Base-by-base conservation (phyloP, 2,888 invertebrate species). In the Metacarcinus magister region DNA sequence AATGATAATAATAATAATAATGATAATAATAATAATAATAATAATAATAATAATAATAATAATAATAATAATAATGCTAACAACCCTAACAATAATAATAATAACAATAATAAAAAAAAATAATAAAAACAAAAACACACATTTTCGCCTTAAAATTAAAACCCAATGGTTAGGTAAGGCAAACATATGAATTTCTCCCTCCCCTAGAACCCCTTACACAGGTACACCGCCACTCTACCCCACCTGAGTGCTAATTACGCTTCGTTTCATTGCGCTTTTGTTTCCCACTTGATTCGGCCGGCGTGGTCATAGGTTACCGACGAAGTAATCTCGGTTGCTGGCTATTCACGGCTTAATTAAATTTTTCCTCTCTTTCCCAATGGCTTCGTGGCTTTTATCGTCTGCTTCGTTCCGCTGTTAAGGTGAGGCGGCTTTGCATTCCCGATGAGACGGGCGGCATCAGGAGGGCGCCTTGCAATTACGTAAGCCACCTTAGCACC, bases 281-380 rank as follows among this genome's bases (percentile, higher is more conserved):
- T 75, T 75, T 75, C 28, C 75, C n/a, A 75, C 75, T 28, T 75
- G 75, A 75, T 75, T 75, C 75, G 75, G 28, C 4, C 28, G n/a
- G 75, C 75, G 75, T 28, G 75, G 75, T 75, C 75, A 75, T 75
- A 75, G 75, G 75, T 75, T 75, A 75, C 5, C 28, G 16, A 4
- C n/a, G 75, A 10, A 28, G 75, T 75, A 75, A 75, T 75, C 75
- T 75, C 75, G 75, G 75, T 75, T 75, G n/a, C 28, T n/a, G 75
- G 75, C 54, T 92, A 28, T 54, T 92, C 54, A 60, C 46, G 92
- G 46, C 60, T 92, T 92, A 92, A 92, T 92, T 92, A 92, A 92
- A 48, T 92, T 92, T 92, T 60, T 92, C 54, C 75, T 28, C 28
- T 28, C 28, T 28, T 54, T 92, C 60, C 54, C 92, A 92, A 92